Conservation (phyloP, 2,888 invertebrate genomes). For the Copidosoma aretas region DNA sequence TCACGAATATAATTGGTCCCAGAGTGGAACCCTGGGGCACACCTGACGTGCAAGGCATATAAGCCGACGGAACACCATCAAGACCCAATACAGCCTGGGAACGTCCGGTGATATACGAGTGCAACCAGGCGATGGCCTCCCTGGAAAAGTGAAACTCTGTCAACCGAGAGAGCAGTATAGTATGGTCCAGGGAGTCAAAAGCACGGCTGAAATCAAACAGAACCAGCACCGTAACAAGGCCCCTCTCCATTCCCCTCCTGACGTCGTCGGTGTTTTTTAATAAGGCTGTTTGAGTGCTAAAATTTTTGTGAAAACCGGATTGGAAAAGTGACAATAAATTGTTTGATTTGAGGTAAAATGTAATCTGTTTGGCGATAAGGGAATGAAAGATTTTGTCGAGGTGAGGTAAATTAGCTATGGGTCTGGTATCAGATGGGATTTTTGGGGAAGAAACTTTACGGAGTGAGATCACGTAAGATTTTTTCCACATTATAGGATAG, state of each 20-base stretch:
- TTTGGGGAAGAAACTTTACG: neutral
- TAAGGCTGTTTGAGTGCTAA: neutral
- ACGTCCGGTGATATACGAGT: neutral
- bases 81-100: neutral
- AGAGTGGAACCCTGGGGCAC: neutral
- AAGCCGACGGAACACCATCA: neutral
- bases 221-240: neutral
- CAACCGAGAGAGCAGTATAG: neutral
- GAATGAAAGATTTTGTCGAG: neutral
- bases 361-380: neutral
- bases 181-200: neutral
- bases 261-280: slow-evolving; percentile 1
- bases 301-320: neutral
- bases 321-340: neutral
- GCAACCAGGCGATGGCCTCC: neutral
- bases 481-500: neutral
- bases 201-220: neutral
- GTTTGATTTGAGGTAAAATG: neutral
- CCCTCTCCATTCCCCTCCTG: neutral
- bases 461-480: neutral
- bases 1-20: slow-evolving; percentile 1
- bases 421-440: neutral
- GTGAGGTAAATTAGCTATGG: neutral
- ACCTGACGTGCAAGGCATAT: neutral
- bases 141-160: neutral